Evolutionary conservation across 1,140 invertebrate species (phyloP), one percentile per base, ranked within the genome.

Genomic region (Maconellicoccus hirsutus): DNA sequence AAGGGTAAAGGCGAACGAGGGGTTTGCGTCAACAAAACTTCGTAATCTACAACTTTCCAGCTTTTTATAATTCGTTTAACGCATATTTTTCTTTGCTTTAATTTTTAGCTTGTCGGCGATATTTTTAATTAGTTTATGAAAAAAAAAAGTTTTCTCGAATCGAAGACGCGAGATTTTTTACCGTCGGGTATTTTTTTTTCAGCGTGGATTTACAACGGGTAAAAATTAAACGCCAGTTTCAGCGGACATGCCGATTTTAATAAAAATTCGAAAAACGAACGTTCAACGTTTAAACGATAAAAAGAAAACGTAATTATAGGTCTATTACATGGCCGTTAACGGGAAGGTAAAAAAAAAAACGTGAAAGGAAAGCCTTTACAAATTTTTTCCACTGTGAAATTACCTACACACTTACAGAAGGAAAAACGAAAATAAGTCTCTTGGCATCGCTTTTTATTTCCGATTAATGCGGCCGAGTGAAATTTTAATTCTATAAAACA

Each of bases 31-130:
- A 19, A 19, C n/a, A 19, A 52, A 52, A 52, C 42, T 52, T 52
- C 42, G 42, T 52, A 52, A 52, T 52, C 42, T 52, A 52, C 42
- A 52, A 52, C 42, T 52, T 52, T 52, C 42, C 42, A 52, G 42
- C 42, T 52, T 52, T 52, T 52, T 52, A 52, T 52, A 52, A 52
- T 52, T 52, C 42, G 42, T 52, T 52, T 52, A 52, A 52, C 42
- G 42, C 42, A 52, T 52, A 52, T 52, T 52, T 52, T 52, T 52
- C 42, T 52, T 52, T 52, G 42, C 42, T 52, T 52, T 52, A 52
- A 52, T 52, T 52, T 52, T 52, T 16, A 52, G n/a, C 42, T 52
- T 52, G 42, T 52, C 42, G 42, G 42, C 42, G 42, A 52, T 52
- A 52, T 52, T 52, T 52, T 52, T 52, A 52, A 52, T 52, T 52